Percentiles rank a stretch among this genome's conserved stretches.
phyloP scores from a whole-genome alignment of 2,113 vertebrate species.

The Indicator indicator region DNA sequence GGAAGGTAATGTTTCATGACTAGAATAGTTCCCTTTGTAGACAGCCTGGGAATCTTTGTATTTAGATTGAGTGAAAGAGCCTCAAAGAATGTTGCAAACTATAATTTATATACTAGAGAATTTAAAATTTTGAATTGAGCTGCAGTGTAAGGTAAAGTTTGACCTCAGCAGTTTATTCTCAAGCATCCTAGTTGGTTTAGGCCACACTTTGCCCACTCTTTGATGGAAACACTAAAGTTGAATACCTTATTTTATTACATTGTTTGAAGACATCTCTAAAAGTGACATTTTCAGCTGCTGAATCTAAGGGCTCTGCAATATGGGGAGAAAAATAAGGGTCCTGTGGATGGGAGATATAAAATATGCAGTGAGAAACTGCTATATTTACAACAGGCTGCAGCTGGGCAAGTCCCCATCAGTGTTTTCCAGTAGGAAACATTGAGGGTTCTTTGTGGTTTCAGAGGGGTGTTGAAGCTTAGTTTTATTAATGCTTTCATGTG shows the following conservation, averaged over 20 bases:
- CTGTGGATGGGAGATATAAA: not conserved
- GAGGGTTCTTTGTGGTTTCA: not conserved
- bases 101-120: slow-evolving; percentile 14
- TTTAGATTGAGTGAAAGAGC: slow-evolving; percentile 55
- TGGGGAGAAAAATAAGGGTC: not conserved
- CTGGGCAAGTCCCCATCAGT: not conserved
- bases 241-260: not conserved
- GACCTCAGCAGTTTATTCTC: not conserved
- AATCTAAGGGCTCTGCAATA: not conserved
- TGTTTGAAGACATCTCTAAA: not conserved
- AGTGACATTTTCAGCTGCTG: not conserved
- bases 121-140: slow-evolving; percentile 7
- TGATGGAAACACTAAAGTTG: not conserved
- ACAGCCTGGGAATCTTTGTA: slow-evolving; percentile 63
- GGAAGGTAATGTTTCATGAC: slow-evolving; percentile 87
- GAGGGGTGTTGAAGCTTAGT: not conserved
- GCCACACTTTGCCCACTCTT: not conserved
- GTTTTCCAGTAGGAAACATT: not conserved
- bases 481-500: not conserved
- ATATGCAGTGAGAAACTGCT: not conserved
- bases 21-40: slow-evolving; percentile 78
- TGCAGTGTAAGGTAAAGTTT: not conserved
- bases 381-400: not conserved
- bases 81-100: slow-evolving; percentile 39
- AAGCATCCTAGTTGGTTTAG: not conserved